Base-by-base conservation (phyloP, 2,888 invertebrate species). In the Odontocerum albicorne region DNA sequence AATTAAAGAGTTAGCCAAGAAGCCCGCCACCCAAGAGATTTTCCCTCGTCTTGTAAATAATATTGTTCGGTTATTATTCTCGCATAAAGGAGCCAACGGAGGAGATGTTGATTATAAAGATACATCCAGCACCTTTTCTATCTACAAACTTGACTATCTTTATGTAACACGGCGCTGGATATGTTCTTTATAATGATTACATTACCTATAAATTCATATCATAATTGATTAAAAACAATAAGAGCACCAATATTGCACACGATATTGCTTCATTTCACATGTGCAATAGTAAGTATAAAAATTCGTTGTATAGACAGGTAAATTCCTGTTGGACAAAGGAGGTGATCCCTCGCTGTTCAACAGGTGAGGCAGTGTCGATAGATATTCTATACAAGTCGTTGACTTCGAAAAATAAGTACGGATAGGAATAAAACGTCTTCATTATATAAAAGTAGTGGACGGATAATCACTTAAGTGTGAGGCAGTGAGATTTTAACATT, bases 21-120 rank as follows among this genome's bases (percentile, higher is more conserved):
- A 42, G 45, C 55, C 60, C 60, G 43, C 50, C 60, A 60, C 60
- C 60, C 44, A 55, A 59, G 49, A 57, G 53, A 57, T 57, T 60
- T 54, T 44, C 60, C 60, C 55, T 57, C 55, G 49, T 47, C 53
- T 46, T 46, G 40, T 13, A 27, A 20, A 15, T 13, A 33, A 33
- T 32, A 20, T 27, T 32, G 12, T 3, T 13, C 35, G 15, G 45
- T 12, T 17, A 21, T 21, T 21, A 45, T 13, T 54, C 46, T 46
- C 47, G 46, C 49, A 39, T 27, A 31, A 35, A 56, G 57, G 64
- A 66, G 64, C 66, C 65, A 64, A 62, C 65, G 67, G 66, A 67
- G 65, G 66, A 67, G 67, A 64, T 65, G 66, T 65, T 62, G 54
- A 44, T 50, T 49, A 19, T 36, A 55, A 59, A 59, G 62, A 64